phyloP scores from a whole-genome alignment of 2,113 vertebrate genomes.

The Psittacula cyanocephala region DNA sequence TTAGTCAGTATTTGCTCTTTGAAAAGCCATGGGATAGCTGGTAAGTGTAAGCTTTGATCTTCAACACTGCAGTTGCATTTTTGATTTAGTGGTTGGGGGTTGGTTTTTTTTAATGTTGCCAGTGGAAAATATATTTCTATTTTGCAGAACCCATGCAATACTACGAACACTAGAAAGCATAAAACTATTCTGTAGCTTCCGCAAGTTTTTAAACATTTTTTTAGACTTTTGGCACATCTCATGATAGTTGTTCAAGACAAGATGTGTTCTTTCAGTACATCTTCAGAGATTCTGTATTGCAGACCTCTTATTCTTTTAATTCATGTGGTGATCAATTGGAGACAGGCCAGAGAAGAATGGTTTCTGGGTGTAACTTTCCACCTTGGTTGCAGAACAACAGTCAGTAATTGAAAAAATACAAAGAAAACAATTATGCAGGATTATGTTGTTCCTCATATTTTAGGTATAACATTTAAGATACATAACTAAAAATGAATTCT shows the following conservation, averaged over 20 bases:
- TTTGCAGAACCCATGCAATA: not conserved
- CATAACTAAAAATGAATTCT: not conserved
- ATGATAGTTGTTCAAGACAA: not conserved
- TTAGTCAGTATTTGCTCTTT: not conserved
- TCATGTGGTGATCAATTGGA: not conserved
- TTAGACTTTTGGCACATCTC: not conserved
- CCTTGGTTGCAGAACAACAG: not conserved
- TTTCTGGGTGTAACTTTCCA: not conserved
- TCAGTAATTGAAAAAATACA: not conserved
- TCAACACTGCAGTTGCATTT: not conserved
- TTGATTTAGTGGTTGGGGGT: not conserved
- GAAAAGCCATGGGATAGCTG: not conserved
- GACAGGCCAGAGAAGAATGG: not conserved
- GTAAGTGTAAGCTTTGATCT: not conserved
- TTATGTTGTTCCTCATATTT: not conserved
- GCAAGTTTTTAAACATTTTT: not conserved
- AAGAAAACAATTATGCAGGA: not conserved
- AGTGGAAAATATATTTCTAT: not conserved
- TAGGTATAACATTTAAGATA: not conserved
- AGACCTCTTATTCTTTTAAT: not conserved
- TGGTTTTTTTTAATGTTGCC: not conserved
- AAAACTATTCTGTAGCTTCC: not conserved
- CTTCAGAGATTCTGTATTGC: not conserved
- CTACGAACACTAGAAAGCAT: not conserved
- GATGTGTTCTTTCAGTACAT: not conserved